Evolutionary conservation across 2,888 invertebrate species (phyloP).

Genomic region (Lasioglossum vierecki): DNA sequence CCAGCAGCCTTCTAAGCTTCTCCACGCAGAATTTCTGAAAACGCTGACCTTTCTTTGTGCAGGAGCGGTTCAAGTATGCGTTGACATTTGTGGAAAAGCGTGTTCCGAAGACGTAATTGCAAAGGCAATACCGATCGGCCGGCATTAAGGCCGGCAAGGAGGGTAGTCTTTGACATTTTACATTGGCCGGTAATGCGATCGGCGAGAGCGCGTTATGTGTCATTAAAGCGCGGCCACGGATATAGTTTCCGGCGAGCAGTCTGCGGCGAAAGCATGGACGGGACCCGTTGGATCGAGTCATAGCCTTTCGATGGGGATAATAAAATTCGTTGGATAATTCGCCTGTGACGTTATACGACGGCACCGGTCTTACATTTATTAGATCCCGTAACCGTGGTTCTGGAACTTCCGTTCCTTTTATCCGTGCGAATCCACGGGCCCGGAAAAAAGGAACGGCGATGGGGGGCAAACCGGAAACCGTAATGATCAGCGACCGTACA

Average conservation of each 20-base stretch:
- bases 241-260: slow-evolving; percentile 23
- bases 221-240: slow-evolving; percentile 46
- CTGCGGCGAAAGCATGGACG: not conserved
- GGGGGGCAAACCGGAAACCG: not conserved
- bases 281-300: not conserved
- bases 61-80: not conserved
- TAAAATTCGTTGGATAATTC: slow-evolving; percentile 42
- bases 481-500: slow-evolving; percentile 6
- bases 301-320: slow-evolving; percentile 18
- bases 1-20: not conserved
- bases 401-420: not conserved
- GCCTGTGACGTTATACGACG: not conserved
- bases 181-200: slow-evolving; percentile 42
- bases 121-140: slow-evolving; percentile 9
- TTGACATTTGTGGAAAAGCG: slow-evolving; percentile 29
- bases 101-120: slow-evolving; percentile 40
- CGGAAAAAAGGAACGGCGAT: not conserved
- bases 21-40: not conserved
- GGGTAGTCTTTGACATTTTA: slow-evolving; percentile 44
- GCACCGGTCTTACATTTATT: slow-evolving; percentile 22
- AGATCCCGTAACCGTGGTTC: not conserved
- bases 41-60: slow-evolving; percentile 4
- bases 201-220: slow-evolving; percentile 40
- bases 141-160: slow-evolving; percentile 30
- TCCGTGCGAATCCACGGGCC: not conserved